phyloP scores from a whole-genome alignment of 2,113 vertebrate genomes.

The Bos indicus region DNA sequence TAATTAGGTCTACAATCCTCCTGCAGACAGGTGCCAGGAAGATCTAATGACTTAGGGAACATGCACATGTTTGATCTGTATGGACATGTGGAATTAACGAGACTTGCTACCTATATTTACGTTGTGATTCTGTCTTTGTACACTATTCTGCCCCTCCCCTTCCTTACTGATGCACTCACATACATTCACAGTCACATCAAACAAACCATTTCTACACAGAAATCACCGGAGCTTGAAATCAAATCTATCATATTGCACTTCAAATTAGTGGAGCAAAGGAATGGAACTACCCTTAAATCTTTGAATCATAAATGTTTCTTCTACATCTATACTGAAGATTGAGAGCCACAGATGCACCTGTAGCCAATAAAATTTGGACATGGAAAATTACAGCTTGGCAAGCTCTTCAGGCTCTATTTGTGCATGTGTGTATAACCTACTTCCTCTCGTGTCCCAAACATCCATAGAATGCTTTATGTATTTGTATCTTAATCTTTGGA shows the following conservation, averaged over 20 bases:
- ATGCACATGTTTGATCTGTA: background rate
- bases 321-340: background rate
- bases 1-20: background rate
- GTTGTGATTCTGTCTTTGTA: background rate
- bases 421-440: background rate
- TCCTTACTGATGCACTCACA: background rate
- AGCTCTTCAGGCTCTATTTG: background rate
- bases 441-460: background rate
- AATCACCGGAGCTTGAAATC: background rate
- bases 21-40: background rate
- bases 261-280: background rate
- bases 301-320: constrained; percentile 1
- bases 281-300: background rate
- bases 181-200: background rate
- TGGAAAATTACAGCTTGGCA: background rate
- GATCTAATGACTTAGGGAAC: background rate
- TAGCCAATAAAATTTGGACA: background rate
- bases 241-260: background rate
- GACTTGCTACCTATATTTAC: background rate
- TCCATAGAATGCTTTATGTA: background rate
- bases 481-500: background rate
- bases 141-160: background rate
- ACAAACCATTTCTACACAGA: background rate
- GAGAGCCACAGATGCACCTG: background rate
- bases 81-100: background rate